Evolutionary conservation across 1,140 invertebrate genomes (phyloP).

Genomic region (Drosophila lini): DNA sequence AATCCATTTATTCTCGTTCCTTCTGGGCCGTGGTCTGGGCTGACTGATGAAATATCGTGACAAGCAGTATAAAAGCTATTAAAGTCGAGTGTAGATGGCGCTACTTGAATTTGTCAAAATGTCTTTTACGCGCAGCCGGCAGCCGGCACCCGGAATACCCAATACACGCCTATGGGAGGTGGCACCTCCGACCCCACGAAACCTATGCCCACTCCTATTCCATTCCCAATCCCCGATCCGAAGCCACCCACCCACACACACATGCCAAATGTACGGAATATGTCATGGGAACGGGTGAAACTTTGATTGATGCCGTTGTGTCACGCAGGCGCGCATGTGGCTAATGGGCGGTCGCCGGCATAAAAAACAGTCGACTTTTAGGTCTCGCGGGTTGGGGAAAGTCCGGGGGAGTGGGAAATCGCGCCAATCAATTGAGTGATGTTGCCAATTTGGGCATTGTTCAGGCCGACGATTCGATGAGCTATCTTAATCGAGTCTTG

Average conservation of each 20-base stretch:
- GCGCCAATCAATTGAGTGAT: conserved; percentile 80
- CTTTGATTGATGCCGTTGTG: conserved; percentile 84
- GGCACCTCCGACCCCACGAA: conserved; percentile 19
- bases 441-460: conserved; percentile 57
- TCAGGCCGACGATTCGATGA: conserved; percentile 32
- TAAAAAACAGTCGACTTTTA: conserved; percentile 34
- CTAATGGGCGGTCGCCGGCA: conserved; percentile 73
- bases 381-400: conserved; percentile 1
- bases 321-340: conserved; percentile 84
- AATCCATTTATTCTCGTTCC: conserved; percentile 46
- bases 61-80: conserved; percentile 83
- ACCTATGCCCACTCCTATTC: conserved; percentile 1
- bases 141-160: conserved; percentile 44
- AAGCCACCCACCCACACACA: conserved; percentile 21
- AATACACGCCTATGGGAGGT: conserved; percentile 40
- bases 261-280: conserved; percentile 22
- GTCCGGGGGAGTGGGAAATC: conserved; percentile 8
- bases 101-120: conserved; percentile 84
- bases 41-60: conserved; percentile 84
- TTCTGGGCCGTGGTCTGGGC: conserved; percentile 32
- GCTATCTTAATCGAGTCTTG: conserved; percentile 33
- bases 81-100: conserved; percentile 81
- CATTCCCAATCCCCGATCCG: not conserved
- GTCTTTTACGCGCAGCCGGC: conserved; percentile 78
- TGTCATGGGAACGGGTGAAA: conserved; percentile 74